phyloP scores from a whole-genome alignment of 2,888 invertebrate genomes.

The Acanthosepion lycidas region DNA sequence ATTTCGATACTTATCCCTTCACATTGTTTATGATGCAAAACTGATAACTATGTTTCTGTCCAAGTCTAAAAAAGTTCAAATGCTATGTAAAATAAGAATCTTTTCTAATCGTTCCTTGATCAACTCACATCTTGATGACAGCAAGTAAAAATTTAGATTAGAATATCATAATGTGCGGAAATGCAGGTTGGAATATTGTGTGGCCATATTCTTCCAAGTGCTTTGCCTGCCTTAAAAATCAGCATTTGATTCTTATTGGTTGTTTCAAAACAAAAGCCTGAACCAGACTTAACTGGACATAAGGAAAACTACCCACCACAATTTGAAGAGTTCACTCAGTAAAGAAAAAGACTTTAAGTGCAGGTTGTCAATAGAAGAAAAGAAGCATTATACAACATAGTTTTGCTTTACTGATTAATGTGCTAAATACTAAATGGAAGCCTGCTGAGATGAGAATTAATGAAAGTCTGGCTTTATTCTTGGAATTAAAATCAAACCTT shows the following conservation, averaged over 20 bases:
- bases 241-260: neutral
- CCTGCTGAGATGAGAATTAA: neutral
- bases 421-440: neutral
- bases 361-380: neutral
- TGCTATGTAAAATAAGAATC: too few species aligned
- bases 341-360: neutral
- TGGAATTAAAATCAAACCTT: neutral
- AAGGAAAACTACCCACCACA: neutral
- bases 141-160: too few species aligned
- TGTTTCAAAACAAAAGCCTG: neutral
- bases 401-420: neutral
- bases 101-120: too few species aligned
- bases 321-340: neutral
- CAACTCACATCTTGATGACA: too few species aligned
- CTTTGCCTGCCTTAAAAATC: neutral
- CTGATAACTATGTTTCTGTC: too few species aligned
- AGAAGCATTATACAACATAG: neutral
- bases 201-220: neutral
- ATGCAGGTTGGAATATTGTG: neutral
- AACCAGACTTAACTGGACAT: neutral
- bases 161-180: neutral
- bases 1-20: too few species aligned
- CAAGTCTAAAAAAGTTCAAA: too few species aligned
- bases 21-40: too few species aligned
- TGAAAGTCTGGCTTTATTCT: neutral